A percentile compares a stretch with the other conserved stretches of the same genome.
Conservation (phyloP, 1,140 invertebrate genomes). For the Mizuhopecten yessoensis region DNA sequence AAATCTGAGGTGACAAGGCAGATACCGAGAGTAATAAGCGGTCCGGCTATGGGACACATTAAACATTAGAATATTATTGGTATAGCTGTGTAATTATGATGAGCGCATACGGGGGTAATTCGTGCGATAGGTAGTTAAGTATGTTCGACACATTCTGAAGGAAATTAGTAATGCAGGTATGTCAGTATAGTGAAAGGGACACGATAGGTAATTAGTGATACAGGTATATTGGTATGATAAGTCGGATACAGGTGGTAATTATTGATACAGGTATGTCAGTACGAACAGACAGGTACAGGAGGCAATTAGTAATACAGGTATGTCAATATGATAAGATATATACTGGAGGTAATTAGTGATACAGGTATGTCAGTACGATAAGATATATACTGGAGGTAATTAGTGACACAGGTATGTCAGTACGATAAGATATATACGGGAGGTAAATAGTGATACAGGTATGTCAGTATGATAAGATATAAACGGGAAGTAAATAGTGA, state of each 20-base stretch:
- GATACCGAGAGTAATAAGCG: neutral
- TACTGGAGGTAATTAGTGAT: neutral
- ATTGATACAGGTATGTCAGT: conserved; percentile 20
- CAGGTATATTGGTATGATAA: neutral
- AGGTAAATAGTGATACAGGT: neutral
- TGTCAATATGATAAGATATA: neutral
- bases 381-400: neutral
- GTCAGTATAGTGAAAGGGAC: neutral
- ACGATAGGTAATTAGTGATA: neutral
- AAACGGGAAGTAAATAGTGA: neutral
- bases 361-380: neutral
- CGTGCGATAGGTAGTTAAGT: conserved; percentile 8
- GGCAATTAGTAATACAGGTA: neutral
- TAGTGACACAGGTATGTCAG: neutral
- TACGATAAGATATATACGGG: neutral
- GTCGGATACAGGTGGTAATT: neutral
- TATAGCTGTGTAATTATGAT: neutral
- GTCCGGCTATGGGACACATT: neutral
- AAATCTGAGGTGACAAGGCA: neutral
- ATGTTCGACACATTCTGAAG: neutral
- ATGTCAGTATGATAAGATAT: neutral
- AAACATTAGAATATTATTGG: neutral
- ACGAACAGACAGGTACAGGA: neutral
- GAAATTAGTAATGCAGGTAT: neutral
- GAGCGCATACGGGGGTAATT: neutral